A percentile compares a stretch with the other conserved stretches of the same genome.
phyloP scores from a whole-genome alignment of 2,888 invertebrate species.

The Melinopterus prodromus region DNA sequence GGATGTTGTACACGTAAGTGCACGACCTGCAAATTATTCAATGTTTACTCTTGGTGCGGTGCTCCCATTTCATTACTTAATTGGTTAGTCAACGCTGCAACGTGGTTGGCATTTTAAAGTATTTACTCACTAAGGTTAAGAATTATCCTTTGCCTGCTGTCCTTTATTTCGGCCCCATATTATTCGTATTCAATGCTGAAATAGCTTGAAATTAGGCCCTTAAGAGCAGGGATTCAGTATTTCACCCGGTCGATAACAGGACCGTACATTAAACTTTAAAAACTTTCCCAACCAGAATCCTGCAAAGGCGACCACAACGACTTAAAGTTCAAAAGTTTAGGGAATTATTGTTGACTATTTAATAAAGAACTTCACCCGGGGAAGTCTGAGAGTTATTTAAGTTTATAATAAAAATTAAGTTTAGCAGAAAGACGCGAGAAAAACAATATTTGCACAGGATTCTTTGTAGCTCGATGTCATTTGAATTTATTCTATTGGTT shows the following conservation, averaged over 20 bases:
- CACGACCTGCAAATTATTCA: neutral
- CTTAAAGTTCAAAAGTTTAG: constrained; percentile 18
- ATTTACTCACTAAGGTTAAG: neutral
- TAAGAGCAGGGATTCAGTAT: constrained; percentile 23
- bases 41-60: neutral
- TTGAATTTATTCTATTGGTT: too few species aligned
- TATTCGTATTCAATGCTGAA: neutral
- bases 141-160: neutral
- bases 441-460: neutral
- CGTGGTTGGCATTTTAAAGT: neutral
- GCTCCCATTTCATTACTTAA: neutral
- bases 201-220: neutral
- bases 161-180: neutral
- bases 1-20: neutral
- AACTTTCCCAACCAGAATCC: neutral
- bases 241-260: constrained; percentile 33
- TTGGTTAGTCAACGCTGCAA: neutral
- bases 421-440: neutral
- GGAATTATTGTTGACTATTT: constrained; percentile 29
- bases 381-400: neutral
- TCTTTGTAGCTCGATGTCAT: too few species aligned
- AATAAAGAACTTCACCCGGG: constrained; percentile 17
- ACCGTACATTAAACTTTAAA: constrained; percentile 29
- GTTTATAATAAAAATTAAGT: neutral
- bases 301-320: neutral